Base-by-base conservation (phyloP, 1,140 invertebrate genomes). In the Atta colombica region DNA sequence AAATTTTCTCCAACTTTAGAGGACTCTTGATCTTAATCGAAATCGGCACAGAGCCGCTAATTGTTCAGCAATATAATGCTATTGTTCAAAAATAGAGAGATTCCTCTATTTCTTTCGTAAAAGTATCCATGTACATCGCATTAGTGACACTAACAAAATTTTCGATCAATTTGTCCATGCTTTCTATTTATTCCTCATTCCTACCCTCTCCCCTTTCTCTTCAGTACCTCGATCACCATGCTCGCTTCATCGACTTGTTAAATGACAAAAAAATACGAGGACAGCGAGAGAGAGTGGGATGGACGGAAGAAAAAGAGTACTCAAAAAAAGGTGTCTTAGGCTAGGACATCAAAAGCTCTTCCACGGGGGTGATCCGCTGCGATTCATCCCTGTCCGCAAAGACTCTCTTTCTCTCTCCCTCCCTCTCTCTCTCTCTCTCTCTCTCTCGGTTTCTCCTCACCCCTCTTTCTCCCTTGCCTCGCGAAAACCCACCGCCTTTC, bases 291-390 rank as follows among this genome's bases (percentile, higher is more conserved):
- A 31, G 28, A 31, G 28, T 3, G 31, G 28, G 61, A 58, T 55
- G 68, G 28, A 71, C 28, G 82, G 61, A 82, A 81, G 87, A 78
- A 91, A 90, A 77, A 91, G 74, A 88, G 75, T 87, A 58, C 55
- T 87, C 45, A 63, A 87, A 91, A 91, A 68, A 86, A 88, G 77
- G 87, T 87, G 89, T 91, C 89, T 91, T 90, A 90, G 84, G 87
- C 90, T 53, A 58, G 69, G 66, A 90, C 89, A 90, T 91, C 90
- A 91, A 91, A 91, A 88, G 90, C 90, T 86, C 90, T 91, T 91
- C 90, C 90, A 90, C 85, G 90, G 89, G 87, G 89, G 87, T 91
- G 90, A 91, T 66, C 78, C 80, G 86, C 89, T 65, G 71, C 86
- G 81, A 86, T 90, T 86, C 89, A 90, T 81, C 89, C 89, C 89